Percentiles rank a stretch among this genome's conserved stretches.
Conservation (phyloP, 2,797 vertebrate species). For the Cygnus olor region DNA sequence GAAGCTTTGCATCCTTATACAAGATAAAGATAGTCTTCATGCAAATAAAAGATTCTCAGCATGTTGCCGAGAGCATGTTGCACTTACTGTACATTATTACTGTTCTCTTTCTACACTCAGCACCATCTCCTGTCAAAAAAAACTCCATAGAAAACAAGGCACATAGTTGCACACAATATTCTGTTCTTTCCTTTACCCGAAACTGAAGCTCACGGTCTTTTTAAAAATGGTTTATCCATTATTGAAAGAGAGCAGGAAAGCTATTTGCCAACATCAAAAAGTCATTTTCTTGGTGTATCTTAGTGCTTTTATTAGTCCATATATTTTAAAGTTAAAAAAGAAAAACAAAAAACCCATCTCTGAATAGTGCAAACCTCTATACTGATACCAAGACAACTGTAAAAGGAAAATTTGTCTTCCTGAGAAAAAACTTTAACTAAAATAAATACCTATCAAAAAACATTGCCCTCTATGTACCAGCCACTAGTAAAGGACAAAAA, state of each 20-base stretch:
- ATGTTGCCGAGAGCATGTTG: neutral
- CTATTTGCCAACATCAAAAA: neutral
- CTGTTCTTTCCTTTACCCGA: neutral
- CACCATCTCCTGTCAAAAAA: neutral
- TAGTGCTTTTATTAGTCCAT: neutral
- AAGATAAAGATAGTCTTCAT: neutral
- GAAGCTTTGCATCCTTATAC: neutral
- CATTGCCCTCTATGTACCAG: neutral
- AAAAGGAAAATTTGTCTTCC: neutral
- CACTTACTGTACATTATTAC: neutral
- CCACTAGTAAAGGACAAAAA: neutral
- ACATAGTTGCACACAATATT: neutral
- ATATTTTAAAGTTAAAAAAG: neutral
- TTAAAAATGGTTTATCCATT: neutral
- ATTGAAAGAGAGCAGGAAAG: neutral
- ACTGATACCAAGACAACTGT: neutral
- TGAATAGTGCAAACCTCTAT: neutral
- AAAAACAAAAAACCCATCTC: fast-evolving
- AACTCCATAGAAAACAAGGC: neutral
- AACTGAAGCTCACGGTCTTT: neutral
- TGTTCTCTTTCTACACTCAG: neutral
- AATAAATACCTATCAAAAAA: neutral
- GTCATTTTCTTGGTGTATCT: neutral
- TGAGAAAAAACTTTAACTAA: neutral
- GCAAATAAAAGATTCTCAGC: neutral